A percentile compares a stretch with the other conserved stretches of the same genome.
Evolutionary conservation across 2,113 vertebrate species (phyloP).

Genomic region (Axis porcinus): DNA sequence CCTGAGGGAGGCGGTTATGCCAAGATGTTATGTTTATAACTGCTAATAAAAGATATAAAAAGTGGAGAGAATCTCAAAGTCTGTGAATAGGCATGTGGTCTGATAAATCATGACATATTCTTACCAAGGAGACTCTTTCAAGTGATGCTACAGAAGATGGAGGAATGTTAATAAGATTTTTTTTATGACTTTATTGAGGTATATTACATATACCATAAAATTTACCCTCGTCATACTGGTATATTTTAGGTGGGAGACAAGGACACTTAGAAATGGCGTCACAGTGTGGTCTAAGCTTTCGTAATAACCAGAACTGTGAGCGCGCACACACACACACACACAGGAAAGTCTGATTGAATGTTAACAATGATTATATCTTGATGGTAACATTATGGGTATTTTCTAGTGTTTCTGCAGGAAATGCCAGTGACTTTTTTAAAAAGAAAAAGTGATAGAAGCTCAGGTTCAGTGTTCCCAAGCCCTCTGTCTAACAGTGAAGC

Average conservation of each 20-base stretch:
- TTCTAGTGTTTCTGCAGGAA: background rate
- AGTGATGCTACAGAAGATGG: background rate
- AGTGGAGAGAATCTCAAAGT: background rate
- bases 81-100: background rate
- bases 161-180: background rate
- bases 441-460: background rate
- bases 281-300: background rate
- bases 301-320: background rate
- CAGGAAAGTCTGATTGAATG: background rate
- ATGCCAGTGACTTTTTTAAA: background rate
- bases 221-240: background rate
- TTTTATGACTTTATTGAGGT: background rate
- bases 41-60: background rate
- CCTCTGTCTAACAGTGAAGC: background rate
- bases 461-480: background rate
- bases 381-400: background rate
- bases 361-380: background rate
- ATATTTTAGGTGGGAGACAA: slow-evolving; percentile 13
- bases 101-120: background rate
- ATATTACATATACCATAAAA: background rate
- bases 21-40: background rate
- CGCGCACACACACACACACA: background rate
- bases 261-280: background rate
- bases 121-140: background rate
- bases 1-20: background rate